Conservation (phyloP, 1,140 invertebrate species). For the Drosophila takahashii region DNA sequence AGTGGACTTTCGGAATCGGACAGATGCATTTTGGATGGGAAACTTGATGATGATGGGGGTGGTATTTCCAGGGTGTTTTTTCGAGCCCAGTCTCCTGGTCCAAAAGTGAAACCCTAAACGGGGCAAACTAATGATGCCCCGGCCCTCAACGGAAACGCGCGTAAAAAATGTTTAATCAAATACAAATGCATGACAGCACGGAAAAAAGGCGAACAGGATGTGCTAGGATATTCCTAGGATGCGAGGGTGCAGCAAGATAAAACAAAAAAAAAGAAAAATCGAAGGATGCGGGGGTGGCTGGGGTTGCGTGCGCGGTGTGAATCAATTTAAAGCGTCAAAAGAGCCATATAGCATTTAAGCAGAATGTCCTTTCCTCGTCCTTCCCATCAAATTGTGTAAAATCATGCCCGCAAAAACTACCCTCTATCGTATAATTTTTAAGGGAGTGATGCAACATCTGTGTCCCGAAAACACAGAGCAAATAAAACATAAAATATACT, state of each 20-base stretch:
- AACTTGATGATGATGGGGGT: slow-evolving; percentile 24
- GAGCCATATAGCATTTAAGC: slow-evolving; percentile 61
- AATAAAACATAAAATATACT: slow-evolving; percentile 20
- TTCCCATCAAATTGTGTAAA: slow-evolving; percentile 72
- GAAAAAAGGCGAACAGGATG: slow-evolving; percentile 52
- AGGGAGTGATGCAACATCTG: slow-evolving; percentile 62
- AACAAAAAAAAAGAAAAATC: neutral
- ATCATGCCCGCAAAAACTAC: slow-evolving; percentile 68
- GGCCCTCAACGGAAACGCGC: slow-evolving; percentile 71
- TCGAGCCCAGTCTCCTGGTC: slow-evolving; percentile 39
- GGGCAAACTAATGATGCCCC: slow-evolving; percentile 62
- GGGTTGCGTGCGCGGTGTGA: slow-evolving; percentile 70
- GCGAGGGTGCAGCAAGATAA: slow-evolving; percentile 44
- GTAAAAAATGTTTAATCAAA: slow-evolving; percentile 83
- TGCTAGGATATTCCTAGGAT: slow-evolving; percentile 11
- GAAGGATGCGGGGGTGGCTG: slow-evolving; percentile 13
- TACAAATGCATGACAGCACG: slow-evolving; percentile 78
- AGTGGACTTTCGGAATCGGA: slow-evolving; percentile 10
- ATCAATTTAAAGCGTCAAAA: slow-evolving; percentile 82
- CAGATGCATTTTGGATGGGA: slow-evolving; percentile 42
- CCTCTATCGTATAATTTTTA: slow-evolving; percentile 22
- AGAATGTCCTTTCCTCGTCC: slow-evolving; percentile 54
- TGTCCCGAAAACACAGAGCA: slow-evolving; percentile 11
- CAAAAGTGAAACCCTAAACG: slow-evolving; percentile 55
- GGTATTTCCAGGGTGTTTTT: slow-evolving; percentile 13